Evolutionary conservation across 2,888 invertebrate genomes (phyloP).

Genomic region (Glyphotaelius pellucidus): DNA sequence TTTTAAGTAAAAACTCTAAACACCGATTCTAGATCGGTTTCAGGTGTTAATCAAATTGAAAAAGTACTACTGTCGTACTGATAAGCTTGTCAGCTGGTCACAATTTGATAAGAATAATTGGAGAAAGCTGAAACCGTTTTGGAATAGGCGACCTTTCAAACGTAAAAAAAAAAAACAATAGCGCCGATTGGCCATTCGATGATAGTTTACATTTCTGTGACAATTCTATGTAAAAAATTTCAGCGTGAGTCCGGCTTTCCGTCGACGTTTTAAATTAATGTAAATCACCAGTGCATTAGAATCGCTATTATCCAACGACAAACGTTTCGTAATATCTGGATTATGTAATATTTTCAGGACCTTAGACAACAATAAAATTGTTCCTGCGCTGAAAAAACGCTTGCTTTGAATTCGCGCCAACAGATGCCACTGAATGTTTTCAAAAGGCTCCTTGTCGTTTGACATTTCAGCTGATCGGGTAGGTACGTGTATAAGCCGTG

Average conservation of each 20-base stretch:
- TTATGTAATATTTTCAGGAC: neutral
- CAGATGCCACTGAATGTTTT: constrained; percentile 7
- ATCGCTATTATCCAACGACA: neutral
- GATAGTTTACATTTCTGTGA: no score
- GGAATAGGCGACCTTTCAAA: no score
- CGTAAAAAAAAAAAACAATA: no score
- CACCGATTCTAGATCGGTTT: no score
- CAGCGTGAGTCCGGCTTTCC: neutral
- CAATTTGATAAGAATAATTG: no score
- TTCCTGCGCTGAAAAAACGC: neutral
- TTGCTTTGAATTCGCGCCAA: neutral
- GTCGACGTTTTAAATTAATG: neutral
- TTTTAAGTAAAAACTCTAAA: no score
- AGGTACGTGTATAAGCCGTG: neutral
- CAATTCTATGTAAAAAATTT: no score
- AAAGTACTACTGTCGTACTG: no score
- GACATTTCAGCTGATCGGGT: constrained; percentile 42
- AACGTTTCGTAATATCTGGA: neutral
- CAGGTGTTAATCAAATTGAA: no score
- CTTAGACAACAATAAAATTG: neutral
- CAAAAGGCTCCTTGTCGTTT: neutral
- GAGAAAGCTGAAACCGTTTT: no score
- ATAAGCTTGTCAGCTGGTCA: no score
- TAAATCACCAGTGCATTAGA: neutral
- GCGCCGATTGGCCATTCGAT: no score